Conservation (phyloP, 2,797 vertebrate species). For the Caiman crocodilus region DNA sequence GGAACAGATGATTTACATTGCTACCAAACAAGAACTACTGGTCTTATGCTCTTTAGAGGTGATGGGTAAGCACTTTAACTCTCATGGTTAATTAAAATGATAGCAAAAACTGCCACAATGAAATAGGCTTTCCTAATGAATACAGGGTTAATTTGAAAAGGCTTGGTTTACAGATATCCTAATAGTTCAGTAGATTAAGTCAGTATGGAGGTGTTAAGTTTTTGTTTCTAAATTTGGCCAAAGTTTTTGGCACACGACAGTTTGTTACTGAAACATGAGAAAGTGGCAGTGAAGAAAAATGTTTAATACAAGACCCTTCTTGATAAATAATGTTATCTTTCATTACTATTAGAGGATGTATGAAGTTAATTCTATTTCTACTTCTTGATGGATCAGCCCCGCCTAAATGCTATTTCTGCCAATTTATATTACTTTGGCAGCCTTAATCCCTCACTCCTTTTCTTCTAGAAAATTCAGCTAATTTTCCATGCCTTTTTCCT, state of each 20-base stretch:
- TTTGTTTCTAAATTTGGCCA: neutral
- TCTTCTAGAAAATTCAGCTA: rapidly evolving
- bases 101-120: slow-evolving; percentile 49
- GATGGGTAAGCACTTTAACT: slow-evolving; percentile 59
- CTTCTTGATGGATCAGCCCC: neutral
- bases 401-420: neutral
- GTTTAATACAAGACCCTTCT: neutral
- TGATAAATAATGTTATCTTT: neutral
- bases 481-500: neutral
- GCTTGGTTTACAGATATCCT: slow-evolving; percentile 62
- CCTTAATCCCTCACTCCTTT: neutral
- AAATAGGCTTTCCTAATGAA: slow-evolving; percentile 69
- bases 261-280: slow-evolving; percentile 31
- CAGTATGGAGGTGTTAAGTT: slow-evolving; percentile 45
- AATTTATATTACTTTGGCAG: neutral
- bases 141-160: slow-evolving; percentile 35
- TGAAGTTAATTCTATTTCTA: neutral
- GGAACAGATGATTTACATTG: slow-evolving; percentile 55
- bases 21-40: slow-evolving; percentile 53
- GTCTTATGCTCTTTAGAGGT: slow-evolving; percentile 57
- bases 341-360: neutral
- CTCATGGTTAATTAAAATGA: slow-evolving; percentile 47
- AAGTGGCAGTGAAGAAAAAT: neutral
- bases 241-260: neutral
- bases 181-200: slow-evolving; percentile 16